These are phyloP conservation scores for Amphiura filiformis DNA, from an alignment of 35 echinoderm and acorn worm species.

Conservation along the genomic window DNA sequence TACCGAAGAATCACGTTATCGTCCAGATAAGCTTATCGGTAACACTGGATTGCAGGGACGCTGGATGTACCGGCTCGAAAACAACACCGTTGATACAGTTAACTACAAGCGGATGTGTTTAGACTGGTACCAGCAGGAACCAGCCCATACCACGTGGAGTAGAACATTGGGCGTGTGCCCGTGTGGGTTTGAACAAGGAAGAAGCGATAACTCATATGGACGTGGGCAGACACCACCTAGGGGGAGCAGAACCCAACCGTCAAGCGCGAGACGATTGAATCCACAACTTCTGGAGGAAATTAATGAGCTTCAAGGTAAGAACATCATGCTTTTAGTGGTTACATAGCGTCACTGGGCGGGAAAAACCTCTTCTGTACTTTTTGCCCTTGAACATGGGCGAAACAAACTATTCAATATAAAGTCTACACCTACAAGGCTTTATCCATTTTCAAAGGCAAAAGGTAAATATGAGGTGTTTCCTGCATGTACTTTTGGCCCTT, in stretches of 20 bases:
- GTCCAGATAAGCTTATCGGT: slow-evolving; percentile 63
- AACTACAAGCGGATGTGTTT: slow-evolving; percentile 72
- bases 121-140: slow-evolving; percentile 74
- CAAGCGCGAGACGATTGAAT: neutral
- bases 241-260: neutral
- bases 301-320: neutral
- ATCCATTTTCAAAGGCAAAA: no score
- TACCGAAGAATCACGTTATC: slow-evolving; percentile 21
- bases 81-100: slow-evolving; percentile 49
- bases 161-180: slow-evolving; percentile 66
- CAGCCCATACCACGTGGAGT: slow-evolving; percentile 62
- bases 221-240: neutral
- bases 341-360: no score
- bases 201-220: slow-evolving; percentile 56
- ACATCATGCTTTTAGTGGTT: neutral
- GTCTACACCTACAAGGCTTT: no score
- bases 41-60: slow-evolving; percentile 73
- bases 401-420: no score
- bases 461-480: no score
- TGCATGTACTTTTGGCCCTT: no score
- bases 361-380: no score
- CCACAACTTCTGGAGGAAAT: slow-evolving; percentile 23
- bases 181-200: slow-evolving; percentile 81
- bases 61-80: slow-evolving; percentile 85
- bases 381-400: no score